Percentiles rank a stretch among this genome's conserved stretches.
Evolutionary conservation across 2,888 invertebrate genomes (phyloP).

Genomic region (Polyploca ridens): DNA sequence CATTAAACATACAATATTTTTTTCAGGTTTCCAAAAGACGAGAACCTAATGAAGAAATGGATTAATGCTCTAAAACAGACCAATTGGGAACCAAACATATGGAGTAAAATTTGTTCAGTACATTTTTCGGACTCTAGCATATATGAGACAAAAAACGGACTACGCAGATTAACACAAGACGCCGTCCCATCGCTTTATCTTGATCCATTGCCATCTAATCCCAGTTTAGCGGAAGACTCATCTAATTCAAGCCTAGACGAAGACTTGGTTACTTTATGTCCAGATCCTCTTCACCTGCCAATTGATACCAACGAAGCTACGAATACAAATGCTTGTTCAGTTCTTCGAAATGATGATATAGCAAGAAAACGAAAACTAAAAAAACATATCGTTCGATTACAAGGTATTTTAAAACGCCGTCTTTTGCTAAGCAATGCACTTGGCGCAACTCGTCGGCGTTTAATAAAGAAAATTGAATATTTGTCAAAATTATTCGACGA

Average conservation of each 20-base stretch:
- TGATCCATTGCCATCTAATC: neutral
- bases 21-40: neutral
- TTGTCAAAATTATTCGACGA: neutral
- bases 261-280: too few species aligned
- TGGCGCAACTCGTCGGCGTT: conserved; percentile 7
- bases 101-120: conserved; percentile 21
- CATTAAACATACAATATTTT: neutral
- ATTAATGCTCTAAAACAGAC: conserved; percentile 11
- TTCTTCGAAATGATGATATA: neutral
- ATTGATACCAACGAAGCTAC: too few species aligned
- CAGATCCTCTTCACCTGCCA: too few species aligned
- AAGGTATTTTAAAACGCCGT: neutral
- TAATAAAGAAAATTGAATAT: neutral
- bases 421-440: conserved; percentile 20
- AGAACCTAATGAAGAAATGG: conserved; percentile 18
- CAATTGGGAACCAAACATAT: conserved; percentile 22
- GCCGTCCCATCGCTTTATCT: neutral
- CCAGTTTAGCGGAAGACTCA: neutral
- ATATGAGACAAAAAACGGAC: conserved; percentile 24
- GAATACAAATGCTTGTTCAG: too few species aligned
- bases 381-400: neutral
- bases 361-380: neutral
- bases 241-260: neutral
- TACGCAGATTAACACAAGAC: conserved; percentile 11
- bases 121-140: conserved; percentile 19